phyloP scores from a whole-genome alignment of 2,797 vertebrate species.

The Halcyon leucocephala region DNA sequence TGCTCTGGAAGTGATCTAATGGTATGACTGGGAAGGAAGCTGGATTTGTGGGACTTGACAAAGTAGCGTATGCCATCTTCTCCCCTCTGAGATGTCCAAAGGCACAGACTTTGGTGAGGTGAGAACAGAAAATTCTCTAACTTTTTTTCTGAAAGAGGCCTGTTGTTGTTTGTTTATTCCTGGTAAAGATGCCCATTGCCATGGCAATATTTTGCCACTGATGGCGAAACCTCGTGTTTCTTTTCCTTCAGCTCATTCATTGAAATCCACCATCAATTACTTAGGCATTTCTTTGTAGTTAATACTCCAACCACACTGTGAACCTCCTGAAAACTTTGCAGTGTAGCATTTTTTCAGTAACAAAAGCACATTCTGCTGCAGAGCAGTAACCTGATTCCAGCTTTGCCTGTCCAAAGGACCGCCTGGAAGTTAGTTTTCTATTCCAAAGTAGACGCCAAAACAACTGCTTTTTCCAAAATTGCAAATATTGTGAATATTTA shows the following conservation, averaged over 20 bases:
- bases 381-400: background rate
- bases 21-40: background rate
- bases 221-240: slow-evolving; percentile 16
- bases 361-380: slow-evolving; percentile 35
- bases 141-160: slow-evolving; percentile 13
- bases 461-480: background rate
- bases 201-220: slow-evolving; percentile 54
- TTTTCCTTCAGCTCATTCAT: slow-evolving; percentile 53
- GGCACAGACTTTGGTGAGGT: background rate
- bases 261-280: slow-evolving; percentile 48
- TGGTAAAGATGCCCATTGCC: slow-evolving; percentile 55
- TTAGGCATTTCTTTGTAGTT: slow-evolving; percentile 55
- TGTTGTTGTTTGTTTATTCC: slow-evolving; percentile 51
- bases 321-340: slow-evolving; percentile 34
- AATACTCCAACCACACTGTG: slow-evolving; percentile 23
- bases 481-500: slow-evolving; percentile 21
- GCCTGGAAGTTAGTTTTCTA: slow-evolving; percentile 7
- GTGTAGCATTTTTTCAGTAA: background rate
- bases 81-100: background rate
- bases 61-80: background rate
- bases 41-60: background rate
- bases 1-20: background rate
- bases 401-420: background rate
- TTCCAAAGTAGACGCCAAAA: background rate
- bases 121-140: slow-evolving; percentile 29